Evolutionary conservation across 2,797 vertebrate genomes (phyloP), one percentile per base, ranked within the genome.

Genomic region (Glyptemys insculpta): DNA sequence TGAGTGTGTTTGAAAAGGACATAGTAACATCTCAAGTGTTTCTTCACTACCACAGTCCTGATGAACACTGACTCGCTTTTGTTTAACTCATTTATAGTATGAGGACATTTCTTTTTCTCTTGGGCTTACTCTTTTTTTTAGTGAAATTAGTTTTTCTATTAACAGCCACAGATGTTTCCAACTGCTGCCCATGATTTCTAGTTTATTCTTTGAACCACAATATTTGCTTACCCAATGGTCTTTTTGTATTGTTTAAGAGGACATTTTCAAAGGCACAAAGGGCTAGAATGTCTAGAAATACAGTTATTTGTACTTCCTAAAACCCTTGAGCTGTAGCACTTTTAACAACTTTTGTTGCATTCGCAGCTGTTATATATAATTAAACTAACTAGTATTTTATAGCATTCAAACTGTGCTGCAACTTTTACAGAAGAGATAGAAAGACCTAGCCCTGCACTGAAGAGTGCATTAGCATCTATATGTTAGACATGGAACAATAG

Each of bases 11-110:
- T 94, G n/a, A 89, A 96, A 96, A 91, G 47, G 79, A 93, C 84
- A 95, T 81, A 87, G 72, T 80, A 78, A 90, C 88, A 57, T 87
- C 93, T 97, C 93, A 93, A 86, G 81, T 97, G 92, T 96, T 93
- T 92, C 86, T 86, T 94, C 91, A 92, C 80, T 92, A 74, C 93
- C 83, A 96, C 57, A 86, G 12, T 83, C 80, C 92, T 95, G 86
- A 96, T 91, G 93, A 95, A 95, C 50, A 56, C 1, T 3, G 81
- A 87, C 49, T 91, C 91, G 88, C 96, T 95, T 95, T 87, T 52
- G 25, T 89, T 83, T 90, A 90, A 95, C 93, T 95, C 65, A 92
- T 92, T 95, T 68, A 84, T 34, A 89, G 80, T 76, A 29, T 2
- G 34, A 68, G 65, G 79, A 50, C 76, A 5, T 91, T 94, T 81